A percentile compares a stretch with the other conserved stretches of the same genome.
These are phyloP conservation scores for Cartodere bifasciata DNA, from an alignment of 2,888 invertebrate species.

Conservation along the genomic window DNA sequence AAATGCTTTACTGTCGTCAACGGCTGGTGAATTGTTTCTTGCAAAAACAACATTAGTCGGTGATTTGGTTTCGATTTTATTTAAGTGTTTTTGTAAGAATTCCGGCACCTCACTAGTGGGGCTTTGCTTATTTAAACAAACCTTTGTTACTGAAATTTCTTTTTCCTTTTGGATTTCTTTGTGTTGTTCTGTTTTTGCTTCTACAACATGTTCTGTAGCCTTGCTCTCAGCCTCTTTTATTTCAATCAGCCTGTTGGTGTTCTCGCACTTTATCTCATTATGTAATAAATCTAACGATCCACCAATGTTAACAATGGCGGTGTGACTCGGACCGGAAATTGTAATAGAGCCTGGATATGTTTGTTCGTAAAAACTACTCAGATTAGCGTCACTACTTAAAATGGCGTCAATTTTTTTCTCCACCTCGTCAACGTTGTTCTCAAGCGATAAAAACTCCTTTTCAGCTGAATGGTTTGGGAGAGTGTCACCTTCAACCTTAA, in stretches of 20 bases:
- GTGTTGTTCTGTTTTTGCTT: constrained; percentile 18
- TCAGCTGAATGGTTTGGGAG: too few species aligned
- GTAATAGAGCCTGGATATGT: too few species aligned
- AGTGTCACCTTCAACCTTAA: too few species aligned
- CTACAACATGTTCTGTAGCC: constrained; percentile 9
- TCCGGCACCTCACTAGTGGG: constrained; percentile 44
- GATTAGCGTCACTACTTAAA: too few species aligned
- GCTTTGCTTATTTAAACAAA: constrained; percentile 37
- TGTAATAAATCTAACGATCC: constrained; percentile 11
- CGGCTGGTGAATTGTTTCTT: constrained; percentile 39
- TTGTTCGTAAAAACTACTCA: too few species aligned
- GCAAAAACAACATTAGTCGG: constrained; percentile 51
- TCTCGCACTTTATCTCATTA: constrained; percentile 11
- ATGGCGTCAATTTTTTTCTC: too few species aligned
- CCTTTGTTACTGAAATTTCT: constrained; percentile 43
- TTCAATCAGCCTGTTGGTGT: constrained; percentile 6
- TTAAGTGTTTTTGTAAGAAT: constrained; percentile 56
- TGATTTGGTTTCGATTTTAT: constrained; percentile 53
- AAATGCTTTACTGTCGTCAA: constrained; percentile 23
- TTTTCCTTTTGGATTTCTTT: constrained; percentile 24
- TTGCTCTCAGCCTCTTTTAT: constrained; percentile 6
- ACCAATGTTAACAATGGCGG: constrained; percentile 26
- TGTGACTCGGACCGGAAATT: constrained; percentile 30
- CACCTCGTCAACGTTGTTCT: constrained; percentile 8
- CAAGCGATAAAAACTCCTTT: too few species aligned